Percentiles rank a stretch among this genome's conserved stretches.
phyloP scores from a whole-genome alignment of 2,113 vertebrate genomes.

The Rhombomys opimus region DNA sequence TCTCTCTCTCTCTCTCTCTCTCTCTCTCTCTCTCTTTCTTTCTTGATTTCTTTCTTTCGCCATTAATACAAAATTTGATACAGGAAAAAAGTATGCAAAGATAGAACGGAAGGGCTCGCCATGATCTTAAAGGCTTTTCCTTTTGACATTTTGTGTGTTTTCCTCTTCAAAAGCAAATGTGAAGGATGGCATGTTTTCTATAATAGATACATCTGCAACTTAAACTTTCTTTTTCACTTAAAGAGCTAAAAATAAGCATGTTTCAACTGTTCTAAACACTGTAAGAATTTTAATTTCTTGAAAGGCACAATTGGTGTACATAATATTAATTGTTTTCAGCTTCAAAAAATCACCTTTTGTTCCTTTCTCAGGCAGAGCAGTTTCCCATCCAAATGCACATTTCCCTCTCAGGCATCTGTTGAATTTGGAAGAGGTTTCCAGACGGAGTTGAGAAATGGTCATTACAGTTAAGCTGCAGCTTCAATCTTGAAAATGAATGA shows the following conservation, averaged over 20 bases:
- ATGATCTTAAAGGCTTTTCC: slow-evolving; percentile 27
- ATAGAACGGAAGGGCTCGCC: neutral
- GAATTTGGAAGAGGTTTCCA: slow-evolving; percentile 87
- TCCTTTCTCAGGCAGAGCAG: slow-evolving; percentile 71
- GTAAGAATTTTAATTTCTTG: neutral
- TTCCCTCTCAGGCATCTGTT: slow-evolving; percentile 84
- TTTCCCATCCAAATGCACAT: slow-evolving; percentile 81
- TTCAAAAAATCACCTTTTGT: slow-evolving; percentile 78
- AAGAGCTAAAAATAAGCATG: slow-evolving; percentile 23
- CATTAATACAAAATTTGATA: slow-evolving; percentile 44
- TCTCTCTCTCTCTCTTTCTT: neutral
- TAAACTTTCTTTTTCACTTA: slow-evolving; percentile 44
- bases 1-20: too few relatives aligned
- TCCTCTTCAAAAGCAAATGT: neutral
- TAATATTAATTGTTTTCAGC: slow-evolving; percentile 71
- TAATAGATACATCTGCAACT: slow-evolving; percentile 63
- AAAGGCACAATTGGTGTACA: slow-evolving; percentile 61
- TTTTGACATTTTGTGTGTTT: slow-evolving; percentile 42
- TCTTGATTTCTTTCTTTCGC: neutral
- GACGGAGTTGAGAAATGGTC: slow-evolving; percentile 88
- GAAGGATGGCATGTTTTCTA: slow-evolving; percentile 12
- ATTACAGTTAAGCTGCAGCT: slow-evolving; percentile 89
- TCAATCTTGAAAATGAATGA: slow-evolving; percentile 91
- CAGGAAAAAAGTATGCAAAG: slow-evolving; percentile 18
- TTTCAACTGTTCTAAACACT: slow-evolving; percentile 52